Evolutionary conservation across 2,113 vertebrate species (phyloP).

Genomic region (Stercorarius parasiticus): DNA sequence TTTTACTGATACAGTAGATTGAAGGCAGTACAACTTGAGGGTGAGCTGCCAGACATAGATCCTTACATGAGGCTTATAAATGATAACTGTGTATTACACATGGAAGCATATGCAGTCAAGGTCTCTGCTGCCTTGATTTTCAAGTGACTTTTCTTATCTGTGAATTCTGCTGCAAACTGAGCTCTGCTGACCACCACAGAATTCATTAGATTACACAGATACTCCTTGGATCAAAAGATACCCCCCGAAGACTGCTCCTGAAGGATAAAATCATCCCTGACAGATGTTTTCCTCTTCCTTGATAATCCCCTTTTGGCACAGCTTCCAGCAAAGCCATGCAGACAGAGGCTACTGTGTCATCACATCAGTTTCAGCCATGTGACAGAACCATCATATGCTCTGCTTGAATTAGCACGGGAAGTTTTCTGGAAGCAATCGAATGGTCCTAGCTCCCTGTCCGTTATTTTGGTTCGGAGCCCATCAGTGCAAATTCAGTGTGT

Average conservation of each 20-base stretch:
- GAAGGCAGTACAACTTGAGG: neutral
- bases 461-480: neutral
- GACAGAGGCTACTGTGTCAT: neutral
- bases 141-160: neutral
- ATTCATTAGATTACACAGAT: conserved; percentile 4
- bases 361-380: neutral
- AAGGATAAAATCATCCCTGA: conserved; percentile 1
- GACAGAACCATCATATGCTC: neutral
- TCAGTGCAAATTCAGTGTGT: neutral
- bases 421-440: neutral
- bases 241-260: neutral
- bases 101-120: neutral
- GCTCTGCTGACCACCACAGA: neutral
- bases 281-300: conserved; percentile 28
- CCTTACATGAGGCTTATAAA: neutral
- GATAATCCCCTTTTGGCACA: conserved; percentile 24
- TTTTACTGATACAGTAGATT: neutral
- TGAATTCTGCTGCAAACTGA: neutral
- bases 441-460: neutral
- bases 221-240: neutral
- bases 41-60: neutral
- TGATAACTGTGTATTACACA: neutral
- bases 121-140: neutral
- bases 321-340: neutral
- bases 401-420: neutral